phyloP scores from a whole-genome alignment of 1,140 invertebrate genomes.

The Laupala kohalensis region DNA sequence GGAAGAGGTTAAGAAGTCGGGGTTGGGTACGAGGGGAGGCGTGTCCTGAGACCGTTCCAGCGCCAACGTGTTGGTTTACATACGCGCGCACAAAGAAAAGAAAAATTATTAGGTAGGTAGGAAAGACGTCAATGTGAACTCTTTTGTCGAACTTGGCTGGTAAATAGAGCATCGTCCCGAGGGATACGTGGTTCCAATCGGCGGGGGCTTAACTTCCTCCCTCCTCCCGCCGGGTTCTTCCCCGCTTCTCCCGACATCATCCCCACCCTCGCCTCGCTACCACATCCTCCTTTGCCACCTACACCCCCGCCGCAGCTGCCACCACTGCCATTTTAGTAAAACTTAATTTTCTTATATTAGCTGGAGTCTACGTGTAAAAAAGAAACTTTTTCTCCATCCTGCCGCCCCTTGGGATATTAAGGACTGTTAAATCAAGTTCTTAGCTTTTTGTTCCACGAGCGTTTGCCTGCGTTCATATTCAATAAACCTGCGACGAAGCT shows the following conservation, averaged over 20 bases:
- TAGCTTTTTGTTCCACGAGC: conserved; percentile 3
- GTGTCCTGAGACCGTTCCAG: not conserved
- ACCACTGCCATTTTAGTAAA: conserved; percentile 11
- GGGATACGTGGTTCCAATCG: not conserved
- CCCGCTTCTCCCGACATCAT: not conserved
- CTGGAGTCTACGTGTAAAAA: conserved; percentile 9
- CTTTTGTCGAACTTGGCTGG: conserved; percentile 5
- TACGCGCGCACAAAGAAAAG: not conserved
- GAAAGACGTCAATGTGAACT: conserved; percentile 7
- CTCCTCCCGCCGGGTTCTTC: not conserved
- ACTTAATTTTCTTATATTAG: conserved; percentile 13
- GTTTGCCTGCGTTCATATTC: not conserved
- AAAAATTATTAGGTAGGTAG: not conserved
- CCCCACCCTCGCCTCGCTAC: too few relatives aligned
- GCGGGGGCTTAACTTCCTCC: not conserved
- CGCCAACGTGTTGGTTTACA: not conserved
- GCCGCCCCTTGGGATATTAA: conserved; percentile 5
- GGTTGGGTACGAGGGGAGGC: not conserved
- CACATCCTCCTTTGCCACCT: too few relatives aligned
- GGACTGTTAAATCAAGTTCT: conserved; percentile 12
- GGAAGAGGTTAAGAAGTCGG: not conserved
- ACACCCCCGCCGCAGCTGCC: not conserved
- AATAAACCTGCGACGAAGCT: conserved; percentile 1
- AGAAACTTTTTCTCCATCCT: conserved; percentile 3
- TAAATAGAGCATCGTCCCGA: not conserved